Base-by-base conservation (phyloP, 2,797 vertebrate species). In the Liparis tanakae region DNA sequence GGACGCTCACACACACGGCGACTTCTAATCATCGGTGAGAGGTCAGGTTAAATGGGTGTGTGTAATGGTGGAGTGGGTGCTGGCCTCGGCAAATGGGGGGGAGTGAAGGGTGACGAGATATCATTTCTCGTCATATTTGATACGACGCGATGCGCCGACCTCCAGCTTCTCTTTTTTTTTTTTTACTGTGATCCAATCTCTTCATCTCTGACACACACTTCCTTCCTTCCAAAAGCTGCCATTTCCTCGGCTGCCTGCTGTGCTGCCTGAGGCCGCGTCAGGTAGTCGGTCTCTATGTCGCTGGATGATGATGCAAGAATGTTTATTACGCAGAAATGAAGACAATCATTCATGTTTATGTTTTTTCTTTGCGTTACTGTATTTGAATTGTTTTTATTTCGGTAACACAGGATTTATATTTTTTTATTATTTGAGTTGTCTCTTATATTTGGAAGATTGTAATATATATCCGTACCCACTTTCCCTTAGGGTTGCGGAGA, bases 1-100 rank as follows among this genome's bases (percentile, higher is more conserved):
- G 22, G 8, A 18, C 64, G 64, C 76, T 80, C 78, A 72, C 80
- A 80, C 81, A 88, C 81, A 89, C 80, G 85, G 81, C 78, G 67
- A 79, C 84, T 79, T 89, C 84, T 90, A 90, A 90, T 92, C 89
- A 90, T 78, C 85, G 89, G 76, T 58, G 60, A 83, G 87, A 86
- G 88, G 92, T 91, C 89, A 91, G 84, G 86, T 86, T 91, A 85
- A 89, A 89, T 84, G 85, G 84, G 81, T 74, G 85, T 87, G 76
- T 83, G 78, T 88, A 81, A 83, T 70, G 61, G 74, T 67, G 76
- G 70, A 82, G 81, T 65, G 78, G 82, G 65, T 83, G 73, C n/a
- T 7, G 79, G 80, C 84, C 82, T 83, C 36, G 1, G 83, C 73
- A 88, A 89, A 89, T 87, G 85, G 76, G 83, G 89, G 83, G 87